A percentile compares a stretch with the other conserved stretches of the same genome.
Evolutionary conservation across 2,888 invertebrate genomes (phyloP).

Genomic region (Drosophila neutralis): DNA sequence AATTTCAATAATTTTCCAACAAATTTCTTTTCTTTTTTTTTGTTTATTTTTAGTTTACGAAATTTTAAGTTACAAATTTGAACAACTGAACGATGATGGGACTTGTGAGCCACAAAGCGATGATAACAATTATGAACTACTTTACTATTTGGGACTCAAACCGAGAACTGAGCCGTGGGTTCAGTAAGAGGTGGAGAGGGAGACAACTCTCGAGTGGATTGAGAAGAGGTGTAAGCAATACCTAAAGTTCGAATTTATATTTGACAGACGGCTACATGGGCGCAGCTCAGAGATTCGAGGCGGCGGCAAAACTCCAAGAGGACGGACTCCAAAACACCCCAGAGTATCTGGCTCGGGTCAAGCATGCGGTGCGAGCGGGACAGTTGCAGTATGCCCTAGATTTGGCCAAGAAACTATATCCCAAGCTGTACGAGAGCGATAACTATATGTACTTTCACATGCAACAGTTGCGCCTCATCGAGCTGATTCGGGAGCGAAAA

Average conservation of each 20-base stretch:
- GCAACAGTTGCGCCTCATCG: slow-evolving; percentile 64
- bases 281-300: slow-evolving; percentile 47
- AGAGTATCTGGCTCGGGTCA: slow-evolving; percentile 38
- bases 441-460: slow-evolving; percentile 73
- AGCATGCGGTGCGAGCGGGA: slow-evolving; percentile 50
- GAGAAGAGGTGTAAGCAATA: not conserved
- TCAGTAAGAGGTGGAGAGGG: not conserved
- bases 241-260: not conserved
- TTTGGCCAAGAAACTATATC: slow-evolving; percentile 59
- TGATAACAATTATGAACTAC: slow-evolving; percentile 5
- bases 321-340: slow-evolving; percentile 18
- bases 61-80: slow-evolving; percentile 3
- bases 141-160: slow-evolving; percentile 14
- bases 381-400: slow-evolving; percentile 65
- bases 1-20: not conserved
- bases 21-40: not conserved
- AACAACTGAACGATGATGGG: slow-evolving; percentile 15
- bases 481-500: slow-evolving; percentile 55
- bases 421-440: slow-evolving; percentile 55
- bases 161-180: not conserved
- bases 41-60: slow-evolving; percentile 11
- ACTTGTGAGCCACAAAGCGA: slow-evolving; percentile 10
- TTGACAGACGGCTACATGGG: slow-evolving; percentile 62
- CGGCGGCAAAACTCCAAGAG: slow-evolving; percentile 39
- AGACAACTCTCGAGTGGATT: not conserved